Evolutionary conservation across 2,888 invertebrate species (phyloP).

Genomic region (Andrena haemorrhoa): DNA sequence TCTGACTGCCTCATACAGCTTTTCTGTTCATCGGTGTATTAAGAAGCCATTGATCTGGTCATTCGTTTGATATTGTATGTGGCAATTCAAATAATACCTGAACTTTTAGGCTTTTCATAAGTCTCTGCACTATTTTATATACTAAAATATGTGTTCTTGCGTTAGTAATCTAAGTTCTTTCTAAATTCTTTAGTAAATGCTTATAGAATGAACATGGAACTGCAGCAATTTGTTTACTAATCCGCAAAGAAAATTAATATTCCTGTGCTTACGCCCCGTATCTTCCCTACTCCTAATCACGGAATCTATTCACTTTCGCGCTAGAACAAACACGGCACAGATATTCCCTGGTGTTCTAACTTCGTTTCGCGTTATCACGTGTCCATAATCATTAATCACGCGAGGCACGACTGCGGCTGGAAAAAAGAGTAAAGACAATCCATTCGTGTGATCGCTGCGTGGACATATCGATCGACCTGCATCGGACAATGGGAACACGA

Average conservation of each 20-base stretch:
- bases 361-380: slow-evolving; percentile 41
- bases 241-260: neutral
- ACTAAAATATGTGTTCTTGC: no score
- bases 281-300: neutral
- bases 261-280: neutral
- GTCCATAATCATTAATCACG: slow-evolving; percentile 62
- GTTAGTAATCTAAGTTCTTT: no score
- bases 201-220: no score
- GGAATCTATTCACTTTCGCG: neutral
- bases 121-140: no score
- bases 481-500: slow-evolving; percentile 34
- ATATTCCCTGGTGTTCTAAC: slow-evolving; percentile 17
- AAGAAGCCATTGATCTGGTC: no score
- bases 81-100: no score
- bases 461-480: slow-evolving; percentile 57
- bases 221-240: neutral
- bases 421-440: slow-evolving; percentile 17
- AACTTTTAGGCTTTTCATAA: no score
- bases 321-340: neutral
- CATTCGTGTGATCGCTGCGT: slow-evolving; percentile 27
- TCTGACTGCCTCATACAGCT: no score
- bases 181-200: no score
- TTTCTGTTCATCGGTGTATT: no score
- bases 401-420: slow-evolving; percentile 31
- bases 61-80: no score